phyloP scores from a whole-genome alignment of 2,888 invertebrate genomes.

The Xestia sexstrigata region DNA sequence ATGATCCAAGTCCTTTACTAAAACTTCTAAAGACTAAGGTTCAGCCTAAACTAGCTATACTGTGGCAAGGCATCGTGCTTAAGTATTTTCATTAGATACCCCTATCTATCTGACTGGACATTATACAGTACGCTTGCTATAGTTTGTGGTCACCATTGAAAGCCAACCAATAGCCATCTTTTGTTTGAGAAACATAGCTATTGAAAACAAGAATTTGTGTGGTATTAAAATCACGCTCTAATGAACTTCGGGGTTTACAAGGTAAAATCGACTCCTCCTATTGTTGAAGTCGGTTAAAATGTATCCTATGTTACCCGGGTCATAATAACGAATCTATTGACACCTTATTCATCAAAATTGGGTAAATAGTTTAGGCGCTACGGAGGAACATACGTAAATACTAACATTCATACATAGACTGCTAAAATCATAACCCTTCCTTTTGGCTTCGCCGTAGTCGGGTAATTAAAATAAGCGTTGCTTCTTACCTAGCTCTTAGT shows the following conservation, averaged over 20 bases:
- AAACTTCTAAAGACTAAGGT: not conserved
- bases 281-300: too few species aligned
- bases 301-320: too few species aligned
- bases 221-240: too few species aligned
- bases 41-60: not conserved
- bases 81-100: constrained; percentile 30
- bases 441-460: too few species aligned
- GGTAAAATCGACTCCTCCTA: too few species aligned
- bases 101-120: not conserved
- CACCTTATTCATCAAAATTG: too few species aligned
- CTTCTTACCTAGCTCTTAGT: not conserved
- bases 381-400: too few species aligned
- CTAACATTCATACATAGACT: too few species aligned
- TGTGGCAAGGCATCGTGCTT: not conserved
- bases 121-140: not conserved
- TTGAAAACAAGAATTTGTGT: not conserved
- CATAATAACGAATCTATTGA: too few species aligned
- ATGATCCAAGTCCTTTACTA: not conserved
- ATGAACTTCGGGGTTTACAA: too few species aligned
- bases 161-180: not conserved
- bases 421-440: too few species aligned
- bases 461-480: not conserved
- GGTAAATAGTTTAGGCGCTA: too few species aligned
- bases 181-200: constrained; percentile 12
- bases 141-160: constrained; percentile 7